Base-by-base conservation (phyloP, 1,140 invertebrate genomes). In the Campoletis sonorensis region DNA sequence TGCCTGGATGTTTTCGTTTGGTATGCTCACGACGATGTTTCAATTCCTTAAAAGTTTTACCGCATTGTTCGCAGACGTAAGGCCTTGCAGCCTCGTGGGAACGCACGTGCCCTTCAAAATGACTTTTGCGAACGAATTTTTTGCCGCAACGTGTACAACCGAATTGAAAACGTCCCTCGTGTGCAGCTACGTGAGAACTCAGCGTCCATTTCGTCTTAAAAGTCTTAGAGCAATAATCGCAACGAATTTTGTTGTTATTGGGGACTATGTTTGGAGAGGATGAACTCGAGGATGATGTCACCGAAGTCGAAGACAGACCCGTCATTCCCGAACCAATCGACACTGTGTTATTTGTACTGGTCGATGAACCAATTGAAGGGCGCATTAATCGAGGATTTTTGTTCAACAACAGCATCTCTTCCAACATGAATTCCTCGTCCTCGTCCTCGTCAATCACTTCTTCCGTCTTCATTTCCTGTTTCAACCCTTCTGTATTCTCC, bases 121-220 rank as follows among this genome's bases (percentile, higher is more conserved):
- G 92, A 18, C 90, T 92, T 54, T 92, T 92, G 1, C 92, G 80
- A 0, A 92, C 91, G 51, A 93, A 92, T 79, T 90, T 91, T 64
- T 93, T 92, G 7, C 89, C 91, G 51, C 91, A 93, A 49, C 89
- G 88, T 15, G 87, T 85, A 75, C 91, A 93, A 33, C 90, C 89
- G 23, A 90, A 93, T 68, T 92, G 91, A 33, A 88, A 92, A 10
- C 91, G 87, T 16, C 91, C 91, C 61, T 92, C 90, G 79, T 92
- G 91, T 7, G 91, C 91, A 0, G 91, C 91, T 0, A 92, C 90
- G 54, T 92, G 91, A 3, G 91, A 91, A 76, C 88, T 91, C n/a
- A 92, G 67, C 0, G 91, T 92, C 91, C 91, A 92, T 61, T 92
- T 92, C 0, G 91, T 91, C 79, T 92, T 92, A 81, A 92, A 92